A percentile compares a stretch with the other conserved stretches of the same genome.
These are phyloP conservation scores for Lepeophtheirus salmonis DNA, from an alignment of 1,140 invertebrate genomes.

Conservation along the genomic window DNA sequence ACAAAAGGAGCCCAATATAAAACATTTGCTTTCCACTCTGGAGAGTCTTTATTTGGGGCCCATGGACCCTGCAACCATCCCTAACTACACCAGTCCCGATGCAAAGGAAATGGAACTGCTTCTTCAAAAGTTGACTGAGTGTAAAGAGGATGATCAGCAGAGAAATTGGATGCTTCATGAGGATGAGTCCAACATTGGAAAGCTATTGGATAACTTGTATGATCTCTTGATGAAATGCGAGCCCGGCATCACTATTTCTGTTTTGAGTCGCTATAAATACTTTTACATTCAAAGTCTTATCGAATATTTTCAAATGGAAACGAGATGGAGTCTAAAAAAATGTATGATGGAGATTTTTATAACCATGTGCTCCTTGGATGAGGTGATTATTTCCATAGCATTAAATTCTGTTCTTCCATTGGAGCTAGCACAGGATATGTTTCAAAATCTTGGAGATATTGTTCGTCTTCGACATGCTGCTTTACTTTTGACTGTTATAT, in stretches of 20 bases:
- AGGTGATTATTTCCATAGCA: constrained; percentile 13
- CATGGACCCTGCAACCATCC: neutral
- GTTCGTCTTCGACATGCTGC: neutral
- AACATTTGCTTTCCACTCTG: neutral
- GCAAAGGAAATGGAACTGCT: neutral
- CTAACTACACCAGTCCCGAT: constrained; percentile 2
- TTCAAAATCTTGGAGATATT: neutral
- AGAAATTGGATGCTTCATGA: constrained; percentile 17
- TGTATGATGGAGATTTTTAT: constrained; percentile 7
- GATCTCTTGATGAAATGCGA: neutral
- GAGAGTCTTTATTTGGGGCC: neutral
- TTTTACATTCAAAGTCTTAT: constrained; percentile 10
- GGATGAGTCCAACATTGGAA: constrained; percentile 12
- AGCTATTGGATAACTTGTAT: neutral
- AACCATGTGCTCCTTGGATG: constrained; percentile 7
- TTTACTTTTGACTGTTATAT: constrained; percentile 12
- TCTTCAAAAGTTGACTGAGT: neutral
- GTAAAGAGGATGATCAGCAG: constrained; percentile 16
- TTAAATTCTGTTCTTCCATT: constrained; percentile 17
- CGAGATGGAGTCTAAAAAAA: constrained; percentile 6
- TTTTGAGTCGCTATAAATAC: constrained; percentile 17
- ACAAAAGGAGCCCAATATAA: neutral
- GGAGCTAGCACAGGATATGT: constrained; percentile 17
- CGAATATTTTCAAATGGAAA: constrained; percentile 19
- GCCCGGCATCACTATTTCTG: neutral